Evolutionary conservation across 1,140 invertebrate species (phyloP).

Genomic region (Brachionus plicatilis): DNA sequence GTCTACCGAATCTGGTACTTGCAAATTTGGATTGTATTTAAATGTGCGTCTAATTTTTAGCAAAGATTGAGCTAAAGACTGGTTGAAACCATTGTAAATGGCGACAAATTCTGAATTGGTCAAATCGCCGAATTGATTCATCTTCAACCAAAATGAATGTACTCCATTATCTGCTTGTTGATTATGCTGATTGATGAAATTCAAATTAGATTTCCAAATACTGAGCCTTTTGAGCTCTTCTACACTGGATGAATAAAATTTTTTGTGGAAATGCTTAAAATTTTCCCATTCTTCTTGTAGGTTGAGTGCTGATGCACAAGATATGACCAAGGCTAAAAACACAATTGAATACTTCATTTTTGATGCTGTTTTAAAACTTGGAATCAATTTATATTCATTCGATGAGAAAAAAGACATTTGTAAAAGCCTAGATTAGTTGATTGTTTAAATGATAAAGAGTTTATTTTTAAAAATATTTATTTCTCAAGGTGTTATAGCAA

Average conservation of each 20-base stretch:
- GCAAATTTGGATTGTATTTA: not conserved
- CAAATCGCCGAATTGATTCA: conserved; percentile 50
- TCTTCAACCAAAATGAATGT: conserved; percentile 47
- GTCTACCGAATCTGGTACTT: conserved; percentile 36
- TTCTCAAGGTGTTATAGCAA: conserved; percentile 19
- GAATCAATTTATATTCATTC: not conserved
- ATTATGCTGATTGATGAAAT: conserved; percentile 48
- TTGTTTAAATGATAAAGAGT: not conserved
- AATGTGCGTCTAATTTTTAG: not conserved
- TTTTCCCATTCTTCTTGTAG: not conserved
- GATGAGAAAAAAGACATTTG: conserved; percentile 15
- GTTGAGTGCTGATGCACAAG: not conserved
- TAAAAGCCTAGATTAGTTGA: not conserved
- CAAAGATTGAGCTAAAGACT: not conserved
- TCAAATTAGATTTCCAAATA: conserved; percentile 44
- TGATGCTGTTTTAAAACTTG: not conserved
- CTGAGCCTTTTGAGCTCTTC: conserved; percentile 8
- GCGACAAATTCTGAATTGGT: conserved; percentile 35
- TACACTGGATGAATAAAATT: not conserved
- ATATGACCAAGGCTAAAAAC: not conserved
- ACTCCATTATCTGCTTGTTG: conserved; percentile 43
- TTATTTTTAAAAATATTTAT: conserved; percentile 20
- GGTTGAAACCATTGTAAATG: conserved; percentile 7
- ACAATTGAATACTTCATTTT: conserved; percentile 12
- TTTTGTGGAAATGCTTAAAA: not conserved